Evolutionary conservation across 2,888 invertebrate genomes (phyloP).

Genomic region (Dolichopus griseipennis): DNA sequence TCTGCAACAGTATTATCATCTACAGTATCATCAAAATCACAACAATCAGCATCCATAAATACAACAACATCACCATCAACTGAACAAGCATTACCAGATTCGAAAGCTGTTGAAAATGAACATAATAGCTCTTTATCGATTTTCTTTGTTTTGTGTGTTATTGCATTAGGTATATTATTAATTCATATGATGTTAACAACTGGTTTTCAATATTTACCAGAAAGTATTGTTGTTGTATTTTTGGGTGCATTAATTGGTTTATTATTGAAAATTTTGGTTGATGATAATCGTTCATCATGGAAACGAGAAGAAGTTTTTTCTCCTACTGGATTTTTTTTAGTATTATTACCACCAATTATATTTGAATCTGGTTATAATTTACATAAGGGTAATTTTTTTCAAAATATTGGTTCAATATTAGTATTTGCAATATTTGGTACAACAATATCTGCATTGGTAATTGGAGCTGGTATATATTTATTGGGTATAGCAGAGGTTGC

Average conservation of each 20-base stretch:
- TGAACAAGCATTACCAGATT: conserved; percentile 75
- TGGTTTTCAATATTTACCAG: conserved; percentile 93
- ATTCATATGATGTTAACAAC: conserved; percentile 93
- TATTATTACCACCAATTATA: conserved; percentile 94
- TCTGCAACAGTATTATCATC: conserved; percentile 17
- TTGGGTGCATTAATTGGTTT: conserved; percentile 89
- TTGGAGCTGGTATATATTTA: conserved; percentile 92
- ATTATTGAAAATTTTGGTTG: conserved; percentile 79
- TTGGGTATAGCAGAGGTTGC: conserved; percentile 86
- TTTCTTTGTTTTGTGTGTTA: conserved; percentile 92
- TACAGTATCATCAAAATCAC: background rate
- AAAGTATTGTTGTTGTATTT: conserved; percentile 94
- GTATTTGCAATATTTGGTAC: conserved; percentile 97
- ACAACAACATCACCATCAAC: conserved; percentile 49
- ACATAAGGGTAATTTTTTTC: conserved; percentile 93
- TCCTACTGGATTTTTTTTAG: conserved; percentile 95
- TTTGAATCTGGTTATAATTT: conserved; percentile 99
- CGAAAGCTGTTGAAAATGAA: conserved; percentile 89
- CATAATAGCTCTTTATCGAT: conserved; percentile 95
- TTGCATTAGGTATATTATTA: conserved; percentile 86
- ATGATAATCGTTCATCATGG: conserved; percentile 83
- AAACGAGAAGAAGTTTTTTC: conserved; percentile 96
- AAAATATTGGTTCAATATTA: conserved; percentile 97
- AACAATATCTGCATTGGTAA: conserved; percentile 90
- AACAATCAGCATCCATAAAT: conserved; percentile 13